Conservation (phyloP, 2,113 vertebrate genomes). For the Chaetorhynchus papuensis region DNA sequence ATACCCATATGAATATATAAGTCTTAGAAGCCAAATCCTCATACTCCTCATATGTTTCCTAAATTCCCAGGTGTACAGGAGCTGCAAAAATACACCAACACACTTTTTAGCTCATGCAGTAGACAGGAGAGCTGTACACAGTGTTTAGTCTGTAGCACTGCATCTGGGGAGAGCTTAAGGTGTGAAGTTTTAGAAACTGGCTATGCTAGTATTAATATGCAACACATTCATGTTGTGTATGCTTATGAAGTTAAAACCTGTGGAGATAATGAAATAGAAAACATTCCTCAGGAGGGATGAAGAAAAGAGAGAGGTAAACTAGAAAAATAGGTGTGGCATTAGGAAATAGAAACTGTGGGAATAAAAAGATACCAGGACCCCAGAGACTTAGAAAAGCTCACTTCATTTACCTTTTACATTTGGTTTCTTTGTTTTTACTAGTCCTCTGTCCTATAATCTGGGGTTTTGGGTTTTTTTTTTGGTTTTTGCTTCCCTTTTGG, state of each 20-base stretch:
- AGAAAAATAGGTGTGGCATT: neutral
- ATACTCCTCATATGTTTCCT: neutral
- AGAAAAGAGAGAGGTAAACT: neutral
- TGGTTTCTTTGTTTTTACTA: neutral
- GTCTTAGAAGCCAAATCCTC: neutral
- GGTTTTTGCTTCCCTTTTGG: neutral
- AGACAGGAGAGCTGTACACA: neutral
- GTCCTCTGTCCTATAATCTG: neutral
- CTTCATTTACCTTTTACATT: neutral
- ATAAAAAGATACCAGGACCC: neutral
- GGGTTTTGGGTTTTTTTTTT: too few relatives aligned
- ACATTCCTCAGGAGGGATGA: neutral
- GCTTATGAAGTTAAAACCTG: neutral
- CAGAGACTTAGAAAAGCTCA: neutral
- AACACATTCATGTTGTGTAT: neutral
- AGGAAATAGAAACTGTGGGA: neutral
- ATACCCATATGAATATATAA: neutral
- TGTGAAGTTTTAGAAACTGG: neutral
- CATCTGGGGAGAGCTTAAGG: neutral
- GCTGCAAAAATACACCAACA: neutral
- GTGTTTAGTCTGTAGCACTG: neutral
- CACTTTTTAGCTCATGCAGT: neutral
- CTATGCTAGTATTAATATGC: neutral
- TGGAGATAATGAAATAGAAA: neutral
- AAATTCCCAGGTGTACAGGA: neutral